Evolutionary conservation across 2,113 vertebrate species (phyloP).

Genomic region (Arothron firmamentum): DNA sequence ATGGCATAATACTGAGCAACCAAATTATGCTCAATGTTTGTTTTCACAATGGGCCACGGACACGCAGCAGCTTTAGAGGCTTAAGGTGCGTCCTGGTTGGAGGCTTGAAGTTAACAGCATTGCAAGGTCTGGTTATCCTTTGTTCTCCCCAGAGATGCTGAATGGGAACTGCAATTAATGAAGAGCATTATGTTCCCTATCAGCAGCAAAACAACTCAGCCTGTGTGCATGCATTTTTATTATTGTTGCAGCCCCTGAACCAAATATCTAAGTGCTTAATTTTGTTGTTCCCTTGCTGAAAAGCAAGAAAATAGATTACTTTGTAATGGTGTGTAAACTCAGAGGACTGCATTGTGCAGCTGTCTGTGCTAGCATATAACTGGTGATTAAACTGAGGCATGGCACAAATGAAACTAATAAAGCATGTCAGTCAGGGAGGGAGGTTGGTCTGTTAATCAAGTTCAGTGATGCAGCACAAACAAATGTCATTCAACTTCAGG

Average conservation of each 20-base stretch:
- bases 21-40: slow-evolving; percentile 59
- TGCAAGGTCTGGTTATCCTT: slow-evolving; percentile 57
- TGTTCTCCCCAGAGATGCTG: slow-evolving; percentile 58
- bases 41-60: slow-evolving; percentile 51
- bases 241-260: slow-evolving; percentile 45
- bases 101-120: slow-evolving; percentile 42
- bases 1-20: slow-evolving; percentile 49
- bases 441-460: slow-evolving; percentile 37
- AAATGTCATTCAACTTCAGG: slow-evolving; percentile 10
- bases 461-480: slow-evolving; percentile 30
- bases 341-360: slow-evolving; percentile 44
- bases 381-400: slow-evolving; percentile 54
- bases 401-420: slow-evolving; percentile 60
- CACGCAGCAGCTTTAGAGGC: slow-evolving; percentile 45
- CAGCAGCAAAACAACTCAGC: slow-evolving; percentile 55
- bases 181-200: slow-evolving; percentile 62
- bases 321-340: slow-evolving; percentile 64
- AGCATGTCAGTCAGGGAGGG: slow-evolving; percentile 58
- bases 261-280: slow-evolving; percentile 45
- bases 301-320: slow-evolving; percentile 51
- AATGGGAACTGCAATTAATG: slow-evolving; percentile 58
- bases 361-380: slow-evolving; percentile 53
- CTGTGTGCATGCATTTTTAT: slow-evolving; percentile 62
- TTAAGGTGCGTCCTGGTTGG: slow-evolving; percentile 38
- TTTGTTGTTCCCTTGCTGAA: slow-evolving; percentile 57